Conservation (phyloP, 2,113 vertebrate genomes). For the Notarius quadriscutis region DNA sequence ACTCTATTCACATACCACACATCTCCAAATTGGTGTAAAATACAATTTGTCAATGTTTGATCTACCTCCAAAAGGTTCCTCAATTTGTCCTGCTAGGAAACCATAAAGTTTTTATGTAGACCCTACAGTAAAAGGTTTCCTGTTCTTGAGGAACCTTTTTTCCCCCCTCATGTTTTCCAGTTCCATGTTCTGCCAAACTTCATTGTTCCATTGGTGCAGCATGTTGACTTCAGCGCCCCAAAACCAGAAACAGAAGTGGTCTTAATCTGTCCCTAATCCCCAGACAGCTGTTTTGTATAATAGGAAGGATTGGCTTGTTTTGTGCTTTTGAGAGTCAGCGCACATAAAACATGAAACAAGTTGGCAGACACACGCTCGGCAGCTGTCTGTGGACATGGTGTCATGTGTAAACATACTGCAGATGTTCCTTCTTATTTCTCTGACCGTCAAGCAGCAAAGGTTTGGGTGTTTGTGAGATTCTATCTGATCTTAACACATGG, state of each 20-base stretch:
- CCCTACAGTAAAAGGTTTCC: background rate
- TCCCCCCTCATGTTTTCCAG: background rate
- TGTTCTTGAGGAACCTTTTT: background rate
- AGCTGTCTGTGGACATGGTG: constrained; percentile 42
- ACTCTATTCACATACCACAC: background rate
- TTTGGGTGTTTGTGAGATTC: background rate
- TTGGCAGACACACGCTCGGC: constrained; percentile 48
- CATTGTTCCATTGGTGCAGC: background rate
- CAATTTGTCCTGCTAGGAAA: background rate
- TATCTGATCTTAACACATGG: background rate
- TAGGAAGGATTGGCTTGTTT: constrained; percentile 42
- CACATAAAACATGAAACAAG: constrained; percentile 55
- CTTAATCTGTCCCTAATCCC: constrained; percentile 36
- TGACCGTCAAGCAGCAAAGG: constrained; percentile 10
- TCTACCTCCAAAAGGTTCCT: background rate
- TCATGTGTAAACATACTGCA: constrained; percentile 37
- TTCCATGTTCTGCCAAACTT: background rate
- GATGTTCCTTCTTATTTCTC: constrained; percentile 27
- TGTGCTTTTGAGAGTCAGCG: constrained; percentile 35
- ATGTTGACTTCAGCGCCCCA: background rate
- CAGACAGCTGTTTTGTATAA: constrained; percentile 46
- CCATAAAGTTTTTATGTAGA: background rate
- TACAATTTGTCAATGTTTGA: background rate
- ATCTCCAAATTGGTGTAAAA: background rate
- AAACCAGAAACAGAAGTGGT: constrained; percentile 34